Conservation (phyloP, 1,140 invertebrate genomes). For the Leguminivora glycinivorella region DNA sequence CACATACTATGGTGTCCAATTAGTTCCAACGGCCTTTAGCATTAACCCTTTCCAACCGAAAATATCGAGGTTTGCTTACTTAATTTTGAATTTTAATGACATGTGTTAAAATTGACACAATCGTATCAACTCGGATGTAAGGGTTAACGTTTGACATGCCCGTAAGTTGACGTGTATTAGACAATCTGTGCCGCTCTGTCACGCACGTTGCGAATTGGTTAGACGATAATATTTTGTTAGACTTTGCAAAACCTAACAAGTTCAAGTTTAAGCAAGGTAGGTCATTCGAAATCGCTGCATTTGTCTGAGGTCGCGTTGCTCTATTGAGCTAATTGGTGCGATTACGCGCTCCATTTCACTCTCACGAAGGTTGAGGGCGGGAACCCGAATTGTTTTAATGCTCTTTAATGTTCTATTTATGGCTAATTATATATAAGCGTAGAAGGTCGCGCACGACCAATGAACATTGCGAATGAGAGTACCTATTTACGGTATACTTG, state of each 20-base stretch:
- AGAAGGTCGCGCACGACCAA: background rate
- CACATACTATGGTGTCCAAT: too few relatives aligned
- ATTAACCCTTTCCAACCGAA: too few relatives aligned
- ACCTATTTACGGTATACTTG: background rate
- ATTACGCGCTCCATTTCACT: conserved; percentile 16
- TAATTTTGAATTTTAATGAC: too few relatives aligned
- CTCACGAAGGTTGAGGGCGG: background rate
- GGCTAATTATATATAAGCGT: background rate
- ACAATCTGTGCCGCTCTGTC: too few relatives aligned
- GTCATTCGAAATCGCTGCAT: background rate
- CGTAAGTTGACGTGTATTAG: too few relatives aligned
- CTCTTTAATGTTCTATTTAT: background rate
- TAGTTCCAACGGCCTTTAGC: too few relatives aligned
- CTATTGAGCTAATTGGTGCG: conserved; percentile 2
- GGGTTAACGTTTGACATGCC: too few relatives aligned
- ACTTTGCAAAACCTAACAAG: background rate
- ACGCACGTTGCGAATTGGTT: too few relatives aligned
- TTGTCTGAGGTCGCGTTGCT: background rate
- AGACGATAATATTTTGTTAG: background rate
- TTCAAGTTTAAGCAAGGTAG: conserved; percentile 7
- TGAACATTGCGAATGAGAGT: background rate
- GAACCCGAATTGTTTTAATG: background rate
- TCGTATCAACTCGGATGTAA: too few relatives aligned
- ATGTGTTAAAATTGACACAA: too few relatives aligned
- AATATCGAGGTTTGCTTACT: too few relatives aligned